phyloP scores from a whole-genome alignment of 2,888 invertebrate species.

The Ptilodon capucinus region DNA sequence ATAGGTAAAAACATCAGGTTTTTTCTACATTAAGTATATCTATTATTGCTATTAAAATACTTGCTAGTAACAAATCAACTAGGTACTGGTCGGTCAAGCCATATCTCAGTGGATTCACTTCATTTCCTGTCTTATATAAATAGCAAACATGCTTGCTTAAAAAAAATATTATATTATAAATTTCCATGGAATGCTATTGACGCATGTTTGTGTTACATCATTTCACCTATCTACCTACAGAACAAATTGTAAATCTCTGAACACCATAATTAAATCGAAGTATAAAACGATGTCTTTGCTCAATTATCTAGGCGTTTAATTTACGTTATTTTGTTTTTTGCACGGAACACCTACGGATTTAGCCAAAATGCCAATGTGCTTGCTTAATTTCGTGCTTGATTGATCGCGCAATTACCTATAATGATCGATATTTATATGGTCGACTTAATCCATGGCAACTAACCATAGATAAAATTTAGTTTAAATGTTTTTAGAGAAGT shows the following conservation, averaged over 20 bases:
- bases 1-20: too few relatives aligned
- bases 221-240: not conserved
- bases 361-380: constrained; percentile 16
- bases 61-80: too few relatives aligned
- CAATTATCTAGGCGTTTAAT: constrained; percentile 12
- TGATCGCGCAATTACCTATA: constrained; percentile 11
- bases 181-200: not conserved
- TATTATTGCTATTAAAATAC: too few relatives aligned
- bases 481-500: too few relatives aligned
- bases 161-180: not conserved
- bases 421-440: constrained; percentile 17
- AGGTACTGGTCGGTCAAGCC: too few relatives aligned
- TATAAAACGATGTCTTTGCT: not conserved
- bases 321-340: constrained; percentile 16
- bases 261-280: not conserved
- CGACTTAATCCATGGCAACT: not conserved
- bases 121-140: too few relatives aligned
- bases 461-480: too few relatives aligned
- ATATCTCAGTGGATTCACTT: too few relatives aligned
- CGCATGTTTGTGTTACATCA: not conserved
- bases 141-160: too few relatives aligned
- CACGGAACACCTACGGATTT: constrained; percentile 17
- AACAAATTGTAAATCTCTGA: not conserved
- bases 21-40: too few relatives aligned
- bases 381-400: constrained; percentile 22